Evolutionary conservation across 2,113 vertebrate species (phyloP).

Genomic region (Mormoops blainvillei): DNA sequence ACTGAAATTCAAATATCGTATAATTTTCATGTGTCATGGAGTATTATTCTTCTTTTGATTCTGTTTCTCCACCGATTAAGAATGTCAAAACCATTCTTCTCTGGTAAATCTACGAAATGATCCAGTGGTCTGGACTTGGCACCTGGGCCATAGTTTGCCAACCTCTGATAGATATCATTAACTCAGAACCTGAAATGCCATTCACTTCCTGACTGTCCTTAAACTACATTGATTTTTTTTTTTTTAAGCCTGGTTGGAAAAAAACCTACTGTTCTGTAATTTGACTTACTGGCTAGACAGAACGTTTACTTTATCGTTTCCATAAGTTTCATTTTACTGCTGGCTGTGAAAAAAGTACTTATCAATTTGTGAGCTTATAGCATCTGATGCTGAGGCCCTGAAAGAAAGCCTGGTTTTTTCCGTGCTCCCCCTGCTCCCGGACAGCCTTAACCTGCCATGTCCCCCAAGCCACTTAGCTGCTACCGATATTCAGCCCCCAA

Average conservation of each 20-base stretch:
- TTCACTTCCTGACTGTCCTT: not conserved
- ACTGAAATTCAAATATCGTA: not conserved
- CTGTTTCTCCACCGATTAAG: not conserved
- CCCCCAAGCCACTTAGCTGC: not conserved
- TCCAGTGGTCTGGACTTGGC: not conserved
- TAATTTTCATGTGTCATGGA: not conserved
- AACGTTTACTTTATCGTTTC: conserved; percentile 65
- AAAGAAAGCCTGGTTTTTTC: conserved; percentile 24
- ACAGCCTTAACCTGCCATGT: not conserved
- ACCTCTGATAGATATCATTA: not conserved
- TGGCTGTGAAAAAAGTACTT: conserved; percentile 63
- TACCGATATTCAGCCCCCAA: conserved; percentile 38
- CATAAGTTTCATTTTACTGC: conserved; percentile 68
- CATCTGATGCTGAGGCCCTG: conserved; percentile 33
- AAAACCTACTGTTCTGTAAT: conserved; percentile 42
- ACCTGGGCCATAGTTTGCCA: not conserved
- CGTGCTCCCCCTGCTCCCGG: not conserved
- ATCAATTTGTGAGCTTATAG: conserved; percentile 53
- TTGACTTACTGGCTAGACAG: conserved; percentile 60
- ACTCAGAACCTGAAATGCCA: not conserved
- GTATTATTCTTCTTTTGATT: not conserved
- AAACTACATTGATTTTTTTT: conserved; percentile 8
- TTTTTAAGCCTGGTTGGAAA: conserved; percentile 23
- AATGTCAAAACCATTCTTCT: not conserved
- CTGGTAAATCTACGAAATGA: not conserved